A percentile compares a stretch with the other conserved stretches of the same genome.
phyloP scores from a whole-genome alignment of 2,113 vertebrate genomes.

The Grantiella picta region DNA sequence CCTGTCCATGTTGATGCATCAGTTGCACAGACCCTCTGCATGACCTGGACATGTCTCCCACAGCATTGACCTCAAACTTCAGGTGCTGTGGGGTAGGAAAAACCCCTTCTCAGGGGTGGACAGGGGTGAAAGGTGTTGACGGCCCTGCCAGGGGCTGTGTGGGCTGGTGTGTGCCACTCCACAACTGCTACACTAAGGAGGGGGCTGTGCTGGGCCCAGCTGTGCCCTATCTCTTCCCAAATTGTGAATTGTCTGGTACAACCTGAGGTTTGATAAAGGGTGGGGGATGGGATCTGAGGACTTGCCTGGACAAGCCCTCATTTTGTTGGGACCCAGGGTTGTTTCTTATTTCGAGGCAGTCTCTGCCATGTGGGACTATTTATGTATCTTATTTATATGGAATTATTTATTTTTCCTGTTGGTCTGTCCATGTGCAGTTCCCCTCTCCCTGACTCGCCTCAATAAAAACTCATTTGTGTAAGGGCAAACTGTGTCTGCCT shows the following conservation, averaged over 20 bases:
- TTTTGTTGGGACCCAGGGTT: background rate
- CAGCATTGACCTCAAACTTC: background rate
- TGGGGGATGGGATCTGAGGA: background rate
- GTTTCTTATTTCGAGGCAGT: constrained; percentile 48
- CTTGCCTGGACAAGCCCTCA: background rate
- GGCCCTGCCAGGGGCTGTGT: background rate
- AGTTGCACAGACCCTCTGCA: background rate
- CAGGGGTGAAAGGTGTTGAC: background rate
- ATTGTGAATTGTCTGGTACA: constrained; percentile 52
- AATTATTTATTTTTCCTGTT: constrained; percentile 64
- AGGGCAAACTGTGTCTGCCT: background rate
- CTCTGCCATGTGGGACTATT: constrained; percentile 41
- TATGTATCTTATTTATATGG: constrained; percentile 68
- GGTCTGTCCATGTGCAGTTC: constrained; percentile 17
- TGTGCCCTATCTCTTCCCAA: background rate
- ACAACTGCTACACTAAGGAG: constrained; percentile 32
- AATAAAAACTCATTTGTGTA: constrained; percentile 48
- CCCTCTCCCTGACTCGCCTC: background rate
- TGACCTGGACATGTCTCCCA: background rate
- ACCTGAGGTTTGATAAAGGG: constrained; percentile 31
- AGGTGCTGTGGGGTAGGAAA: background rate
- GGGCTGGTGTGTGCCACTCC: background rate
- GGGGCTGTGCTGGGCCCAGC: background rate
- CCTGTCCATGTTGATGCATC: background rate
- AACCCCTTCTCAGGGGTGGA: background rate